phyloP scores from a whole-genome alignment of 2,888 invertebrate genomes.

The Chrysina gloriosa region DNA sequence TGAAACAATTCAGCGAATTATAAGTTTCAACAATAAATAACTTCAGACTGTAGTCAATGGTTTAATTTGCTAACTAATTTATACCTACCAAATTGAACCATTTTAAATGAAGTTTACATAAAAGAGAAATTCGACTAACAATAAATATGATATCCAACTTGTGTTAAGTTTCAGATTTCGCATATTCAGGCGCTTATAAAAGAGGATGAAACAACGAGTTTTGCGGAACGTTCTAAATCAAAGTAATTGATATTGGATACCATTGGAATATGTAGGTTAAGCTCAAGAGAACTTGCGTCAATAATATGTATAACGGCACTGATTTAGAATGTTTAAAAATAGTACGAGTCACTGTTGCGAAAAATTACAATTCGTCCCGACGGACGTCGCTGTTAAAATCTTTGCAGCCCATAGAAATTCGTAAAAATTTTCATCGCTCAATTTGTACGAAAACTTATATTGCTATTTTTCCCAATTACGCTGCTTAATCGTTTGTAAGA shows the following conservation, averaged over 20 bases:
- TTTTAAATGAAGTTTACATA: too few species aligned
- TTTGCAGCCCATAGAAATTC: background rate
- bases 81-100: too few species aligned
- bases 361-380: conserved; percentile 10
- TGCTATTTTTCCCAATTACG: too few species aligned
- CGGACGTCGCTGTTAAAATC: background rate
- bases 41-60: too few species aligned
- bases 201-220: background rate
- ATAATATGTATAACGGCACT: conserved; percentile 29
- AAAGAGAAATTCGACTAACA: too few species aligned
- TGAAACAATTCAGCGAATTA: too few species aligned
- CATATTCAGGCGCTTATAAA: too few species aligned
- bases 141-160: background rate
- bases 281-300: conserved; percentile 34
- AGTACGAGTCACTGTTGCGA: conserved; percentile 19
- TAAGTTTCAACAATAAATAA: too few species aligned
- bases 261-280: conserved; percentile 28
- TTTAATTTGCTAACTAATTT: too few species aligned
- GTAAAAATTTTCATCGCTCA: background rate
- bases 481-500: too few species aligned
- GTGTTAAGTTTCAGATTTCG: too few species aligned
- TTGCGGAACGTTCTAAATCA: background rate
- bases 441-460: too few species aligned
- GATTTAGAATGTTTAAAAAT: conserved; percentile 37
- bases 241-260: conserved; percentile 17